Evolutionary conservation across 2,888 invertebrate species (phyloP).

Genomic region (Lingula anatina): DNA sequence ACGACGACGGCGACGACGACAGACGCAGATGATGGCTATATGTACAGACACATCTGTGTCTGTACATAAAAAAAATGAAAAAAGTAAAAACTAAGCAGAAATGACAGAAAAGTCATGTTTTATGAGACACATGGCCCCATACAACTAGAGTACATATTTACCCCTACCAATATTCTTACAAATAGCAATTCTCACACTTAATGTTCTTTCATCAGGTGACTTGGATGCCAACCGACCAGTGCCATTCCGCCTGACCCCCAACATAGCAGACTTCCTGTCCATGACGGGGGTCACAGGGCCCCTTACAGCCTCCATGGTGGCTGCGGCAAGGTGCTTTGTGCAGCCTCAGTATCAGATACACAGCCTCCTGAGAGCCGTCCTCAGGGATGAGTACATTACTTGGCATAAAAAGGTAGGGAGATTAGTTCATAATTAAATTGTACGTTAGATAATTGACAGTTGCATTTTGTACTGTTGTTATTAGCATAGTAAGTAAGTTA

Average conservation of each 20-base stretch:
- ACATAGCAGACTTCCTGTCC: constrained; percentile 85
- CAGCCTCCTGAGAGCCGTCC: constrained; percentile 81
- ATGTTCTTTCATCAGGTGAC: constrained; percentile 62
- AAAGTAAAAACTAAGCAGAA: no score
- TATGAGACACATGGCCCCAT: no score
- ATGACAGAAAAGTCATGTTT: no score
- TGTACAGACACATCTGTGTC: no score
- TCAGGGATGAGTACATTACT: constrained; percentile 76
- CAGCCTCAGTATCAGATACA: constrained; percentile 90
- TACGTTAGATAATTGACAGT: neutral
- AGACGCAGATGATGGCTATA: no score
- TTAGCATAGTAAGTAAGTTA: no score
- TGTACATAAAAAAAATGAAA: no score
- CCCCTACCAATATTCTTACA: no score
- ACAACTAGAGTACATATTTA: no score
- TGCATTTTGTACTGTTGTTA: neutral
- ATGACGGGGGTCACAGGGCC: constrained; percentile 84
- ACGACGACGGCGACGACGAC: no score
- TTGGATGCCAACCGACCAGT: constrained; percentile 85
- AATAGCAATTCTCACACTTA: constrained; percentile 11
- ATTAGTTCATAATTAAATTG: no score
- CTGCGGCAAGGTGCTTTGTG: constrained; percentile 84
- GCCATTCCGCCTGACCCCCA: constrained; percentile 92
- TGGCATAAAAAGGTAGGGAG: constrained; percentile 61
- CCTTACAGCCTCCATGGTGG: constrained; percentile 85